Conservation (phyloP, 1,140 invertebrate species). For the Reticulitermes speratus region DNA sequence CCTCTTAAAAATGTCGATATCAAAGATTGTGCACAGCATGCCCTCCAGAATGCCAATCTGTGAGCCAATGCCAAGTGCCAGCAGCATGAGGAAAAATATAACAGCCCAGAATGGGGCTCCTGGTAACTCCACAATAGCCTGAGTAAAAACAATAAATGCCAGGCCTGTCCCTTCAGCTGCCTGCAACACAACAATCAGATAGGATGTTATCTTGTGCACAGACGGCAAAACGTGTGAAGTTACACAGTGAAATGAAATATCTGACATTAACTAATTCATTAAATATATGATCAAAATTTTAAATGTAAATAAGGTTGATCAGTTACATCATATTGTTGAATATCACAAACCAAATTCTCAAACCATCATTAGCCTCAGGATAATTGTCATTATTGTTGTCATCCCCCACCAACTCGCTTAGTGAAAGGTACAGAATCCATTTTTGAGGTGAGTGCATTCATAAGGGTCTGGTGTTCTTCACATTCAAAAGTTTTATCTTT, state of each 20-base stretch:
- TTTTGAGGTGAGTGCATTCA: too few relatives aligned
- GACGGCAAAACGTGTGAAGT: background rate
- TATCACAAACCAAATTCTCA: too few relatives aligned
- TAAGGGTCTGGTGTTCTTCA: too few relatives aligned
- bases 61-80: slow-evolving; percentile 85
- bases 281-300: too few relatives aligned
- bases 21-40: slow-evolving; percentile 90
- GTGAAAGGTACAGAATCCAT: too few relatives aligned
- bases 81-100: slow-evolving; percentile 89
- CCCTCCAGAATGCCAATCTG: slow-evolving; percentile 92
- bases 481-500: too few relatives aligned
- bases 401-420: too few relatives aligned
- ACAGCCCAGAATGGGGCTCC: slow-evolving; percentile 90
- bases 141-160: slow-evolving; percentile 89
- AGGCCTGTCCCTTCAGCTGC: slow-evolving; percentile 91
- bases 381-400: too few relatives aligned
- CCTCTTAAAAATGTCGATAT: slow-evolving; percentile 85
- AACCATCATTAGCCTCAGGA: too few relatives aligned
- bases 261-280: too few relatives aligned
- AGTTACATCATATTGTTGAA: too few relatives aligned
- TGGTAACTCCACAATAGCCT: slow-evolving; percentile 87
- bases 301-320: too few relatives aligned
- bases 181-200: slow-evolving; percentile 49
- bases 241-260: background rate
- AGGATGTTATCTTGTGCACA: background rate